Conservation (phyloP, 2,797 vertebrate genomes). For the Myotis myotis region DNA sequence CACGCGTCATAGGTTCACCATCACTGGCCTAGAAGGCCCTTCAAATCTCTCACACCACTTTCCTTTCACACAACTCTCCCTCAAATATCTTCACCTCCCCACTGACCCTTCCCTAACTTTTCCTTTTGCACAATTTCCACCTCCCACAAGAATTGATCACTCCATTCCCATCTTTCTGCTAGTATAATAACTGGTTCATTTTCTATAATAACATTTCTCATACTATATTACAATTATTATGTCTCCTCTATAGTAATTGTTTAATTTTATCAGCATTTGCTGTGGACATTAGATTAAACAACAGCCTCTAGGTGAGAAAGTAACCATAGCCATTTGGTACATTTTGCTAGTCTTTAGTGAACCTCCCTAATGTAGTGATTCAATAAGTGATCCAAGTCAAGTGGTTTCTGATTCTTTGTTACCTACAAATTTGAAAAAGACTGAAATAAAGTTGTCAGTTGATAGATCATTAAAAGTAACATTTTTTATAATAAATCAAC, state of each 20-base stretch:
- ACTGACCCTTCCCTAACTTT: not conserved
- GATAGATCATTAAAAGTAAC: not conserved
- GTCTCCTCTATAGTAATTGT: not conserved
- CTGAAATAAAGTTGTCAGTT: not conserved
- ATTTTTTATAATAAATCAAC: not conserved
- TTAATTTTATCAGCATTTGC: not conserved
- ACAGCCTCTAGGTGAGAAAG: not conserved
- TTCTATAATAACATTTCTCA: not conserved
- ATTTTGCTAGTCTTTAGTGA: not conserved
- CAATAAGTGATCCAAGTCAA: not conserved
- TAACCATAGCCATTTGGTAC: not conserved
- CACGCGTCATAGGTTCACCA: too few relatives aligned
- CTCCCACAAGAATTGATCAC: not conserved
- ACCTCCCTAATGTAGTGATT: not conserved
- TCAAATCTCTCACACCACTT: not conserved
- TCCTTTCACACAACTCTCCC: not conserved
- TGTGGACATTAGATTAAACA: not conserved
- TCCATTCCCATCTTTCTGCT: not conserved
- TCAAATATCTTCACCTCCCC: not conserved
- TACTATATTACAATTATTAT: not conserved
- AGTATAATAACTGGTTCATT: not conserved
- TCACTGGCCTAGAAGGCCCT: not conserved
- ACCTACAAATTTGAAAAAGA: not conserved
- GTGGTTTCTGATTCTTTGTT: not conserved
- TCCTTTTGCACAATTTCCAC: not conserved